These are phyloP conservation scores for Ceratina calcarata DNA, from an alignment of 1,140 invertebrate species.

Conservation along the genomic window DNA sequence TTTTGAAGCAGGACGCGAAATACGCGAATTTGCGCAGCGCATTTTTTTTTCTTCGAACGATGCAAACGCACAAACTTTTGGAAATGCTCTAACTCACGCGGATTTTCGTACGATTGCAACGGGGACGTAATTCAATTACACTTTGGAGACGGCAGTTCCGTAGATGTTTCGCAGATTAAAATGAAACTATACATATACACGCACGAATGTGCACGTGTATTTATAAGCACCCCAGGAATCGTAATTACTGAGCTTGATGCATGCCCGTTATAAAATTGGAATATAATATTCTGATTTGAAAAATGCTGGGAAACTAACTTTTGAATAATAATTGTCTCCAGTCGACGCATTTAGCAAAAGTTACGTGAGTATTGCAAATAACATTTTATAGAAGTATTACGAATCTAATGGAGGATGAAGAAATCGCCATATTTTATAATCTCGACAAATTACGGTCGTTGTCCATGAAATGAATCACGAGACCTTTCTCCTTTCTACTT, in stretches of 20 bases:
- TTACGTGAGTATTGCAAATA: too few species aligned
- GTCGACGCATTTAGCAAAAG: too few species aligned
- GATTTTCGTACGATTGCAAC: not conserved
- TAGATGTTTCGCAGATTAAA: slow-evolving; percentile 28
- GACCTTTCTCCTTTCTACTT: not conserved
- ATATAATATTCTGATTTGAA: slow-evolving; percentile 35
- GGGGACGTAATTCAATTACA: slow-evolving; percentile 4
- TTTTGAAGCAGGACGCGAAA: not conserved
- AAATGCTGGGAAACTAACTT: not conserved
- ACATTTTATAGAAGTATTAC: too few species aligned
- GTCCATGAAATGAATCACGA: too few species aligned
- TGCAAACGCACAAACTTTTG: not conserved
- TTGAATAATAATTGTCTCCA: not conserved
- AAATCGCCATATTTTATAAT: too few species aligned
- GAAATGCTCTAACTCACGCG: not conserved
- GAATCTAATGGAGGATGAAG: too few species aligned
- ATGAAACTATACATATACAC: slow-evolving; percentile 9
- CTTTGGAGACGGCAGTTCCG: slow-evolving; percentile 23
- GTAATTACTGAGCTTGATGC: slow-evolving; percentile 43
- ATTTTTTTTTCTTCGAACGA: not conserved
- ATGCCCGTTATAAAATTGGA: slow-evolving; percentile 31
- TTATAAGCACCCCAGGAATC: slow-evolving; percentile 22
- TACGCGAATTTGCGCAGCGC: too few species aligned
- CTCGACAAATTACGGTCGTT: too few species aligned
- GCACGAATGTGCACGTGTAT: slow-evolving; percentile 23